These are phyloP conservation scores for Toxotes jaculatrix DNA, from an alignment of 2,113 vertebrate species.

Conservation along the genomic window DNA sequence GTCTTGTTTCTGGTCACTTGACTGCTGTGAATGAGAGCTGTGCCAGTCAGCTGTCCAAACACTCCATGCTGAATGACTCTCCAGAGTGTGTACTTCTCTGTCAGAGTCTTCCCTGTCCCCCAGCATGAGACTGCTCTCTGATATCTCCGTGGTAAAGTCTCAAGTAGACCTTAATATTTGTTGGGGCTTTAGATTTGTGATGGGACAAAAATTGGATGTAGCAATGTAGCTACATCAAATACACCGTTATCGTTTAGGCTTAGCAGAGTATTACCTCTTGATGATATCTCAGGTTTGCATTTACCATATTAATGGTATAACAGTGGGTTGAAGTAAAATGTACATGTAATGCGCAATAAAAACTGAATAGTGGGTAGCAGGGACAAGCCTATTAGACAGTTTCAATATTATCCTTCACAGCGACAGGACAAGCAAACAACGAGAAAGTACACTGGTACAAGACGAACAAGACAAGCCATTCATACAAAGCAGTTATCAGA, in stretches of 20 bases:
- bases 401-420: neutral
- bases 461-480: too few relatives aligned
- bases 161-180: neutral
- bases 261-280: neutral
- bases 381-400: neutral
- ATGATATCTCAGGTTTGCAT: neutral
- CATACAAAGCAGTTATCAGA: neutral
- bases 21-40: slow-evolving; percentile 66
- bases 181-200: neutral
- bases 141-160: slow-evolving; percentile 33
- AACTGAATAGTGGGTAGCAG: neutral
- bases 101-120: slow-evolving; percentile 43
- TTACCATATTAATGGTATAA: neutral
- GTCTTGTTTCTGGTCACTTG: slow-evolving; percentile 56
- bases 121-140: slow-evolving; percentile 39
- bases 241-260: neutral
- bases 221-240: neutral
- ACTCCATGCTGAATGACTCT: slow-evolving; percentile 70
- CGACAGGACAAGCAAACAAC: neutral
- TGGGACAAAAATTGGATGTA: neutral
- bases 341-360: neutral
- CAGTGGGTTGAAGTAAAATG: neutral
- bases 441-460: neutral
- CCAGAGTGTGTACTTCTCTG: slow-evolving; percentile 65
- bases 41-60: slow-evolving; percentile 81